A percentile compares a stretch with the other conserved stretches of the same genome.
These are phyloP conservation scores for Volucella inflata DNA, from an alignment of 2,888 invertebrate species.

Conservation along the genomic window DNA sequence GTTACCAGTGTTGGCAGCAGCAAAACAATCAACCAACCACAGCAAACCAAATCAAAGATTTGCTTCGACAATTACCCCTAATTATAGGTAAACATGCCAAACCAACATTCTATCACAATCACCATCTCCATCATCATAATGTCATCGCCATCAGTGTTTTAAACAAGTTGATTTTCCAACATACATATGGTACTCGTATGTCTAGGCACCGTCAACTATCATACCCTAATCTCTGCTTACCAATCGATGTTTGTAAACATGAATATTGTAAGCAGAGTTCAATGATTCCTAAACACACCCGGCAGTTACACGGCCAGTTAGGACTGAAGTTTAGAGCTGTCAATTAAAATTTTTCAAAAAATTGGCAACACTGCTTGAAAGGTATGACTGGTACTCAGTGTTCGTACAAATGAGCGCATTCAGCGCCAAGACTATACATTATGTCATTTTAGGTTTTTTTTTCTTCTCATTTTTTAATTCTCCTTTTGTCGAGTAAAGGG, in stretches of 20 bases:
- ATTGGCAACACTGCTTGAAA: constrained; percentile 60
- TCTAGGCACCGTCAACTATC: constrained; percentile 15
- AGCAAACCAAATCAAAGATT: constrained; percentile 44
- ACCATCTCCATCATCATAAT: constrained; percentile 20
- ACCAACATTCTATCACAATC: constrained; percentile 45
- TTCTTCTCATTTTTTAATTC: no score
- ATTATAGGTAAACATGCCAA: constrained; percentile 68
- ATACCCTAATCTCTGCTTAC: constrained; percentile 53
- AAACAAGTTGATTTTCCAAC: constrained; percentile 14
- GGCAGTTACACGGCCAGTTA: not conserved
- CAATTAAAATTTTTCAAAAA: constrained; percentile 26
- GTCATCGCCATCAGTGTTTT: not conserved
- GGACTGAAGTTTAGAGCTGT: not conserved
- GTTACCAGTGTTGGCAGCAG: constrained; percentile 25
- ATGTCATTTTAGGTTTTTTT: constrained; percentile 46
- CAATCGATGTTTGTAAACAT: constrained; percentile 39
- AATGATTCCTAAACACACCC: constrained; percentile 45
- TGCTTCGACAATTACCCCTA: constrained; percentile 60
- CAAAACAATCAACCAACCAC: constrained; percentile 30
- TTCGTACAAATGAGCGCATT: constrained; percentile 8
- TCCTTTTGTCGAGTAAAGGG: constrained; percentile 18
- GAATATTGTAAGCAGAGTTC: constrained; percentile 13
- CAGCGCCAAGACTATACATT: constrained; percentile 58
- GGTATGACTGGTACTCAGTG: not conserved
- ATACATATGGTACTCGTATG: no score